phyloP scores from a whole-genome alignment of 2,888 invertebrate genomes.

The Drosophila mimica region DNA sequence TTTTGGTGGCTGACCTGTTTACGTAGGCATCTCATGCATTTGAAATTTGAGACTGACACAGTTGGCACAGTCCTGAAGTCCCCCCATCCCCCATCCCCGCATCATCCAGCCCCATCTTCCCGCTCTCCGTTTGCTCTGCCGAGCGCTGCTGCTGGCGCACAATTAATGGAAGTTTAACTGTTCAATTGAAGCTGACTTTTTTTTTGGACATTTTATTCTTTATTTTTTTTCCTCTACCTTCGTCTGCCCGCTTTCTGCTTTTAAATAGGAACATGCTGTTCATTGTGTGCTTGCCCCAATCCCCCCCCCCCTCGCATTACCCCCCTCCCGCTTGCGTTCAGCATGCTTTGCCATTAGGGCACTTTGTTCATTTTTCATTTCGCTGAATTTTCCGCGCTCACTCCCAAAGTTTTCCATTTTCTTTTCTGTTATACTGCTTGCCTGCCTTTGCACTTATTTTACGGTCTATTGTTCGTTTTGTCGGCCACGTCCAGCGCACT shows the following conservation, averaged over 20 bases:
- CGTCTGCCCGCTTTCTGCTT: constrained; percentile 33
- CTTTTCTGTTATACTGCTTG: constrained; percentile 12
- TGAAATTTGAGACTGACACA: constrained; percentile 75
- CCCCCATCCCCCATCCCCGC: not conserved
- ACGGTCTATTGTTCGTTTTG: constrained; percentile 82
- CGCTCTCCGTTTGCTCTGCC: not conserved
- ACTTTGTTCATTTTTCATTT: constrained; percentile 83
- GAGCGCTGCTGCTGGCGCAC: constrained; percentile 58
- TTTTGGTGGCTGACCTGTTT: constrained; percentile 70
- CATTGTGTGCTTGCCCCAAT: constrained; percentile 43
- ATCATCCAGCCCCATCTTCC: not conserved
- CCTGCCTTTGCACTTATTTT: constrained; percentile 82
- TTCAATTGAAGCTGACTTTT: constrained; percentile 79
- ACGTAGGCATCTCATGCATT: constrained; percentile 69
- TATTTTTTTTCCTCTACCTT: constrained; percentile 18
- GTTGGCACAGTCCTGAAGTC: constrained; percentile 43
- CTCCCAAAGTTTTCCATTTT: constrained; percentile 13
- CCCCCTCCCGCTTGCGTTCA: constrained; percentile 25
- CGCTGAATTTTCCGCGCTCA: constrained; percentile 72
- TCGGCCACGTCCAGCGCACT: constrained; percentile 74
- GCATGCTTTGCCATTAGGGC: constrained; percentile 69
- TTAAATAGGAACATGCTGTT: constrained; percentile 73
- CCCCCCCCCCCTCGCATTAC: not conserved
- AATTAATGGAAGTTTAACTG: constrained; percentile 83
- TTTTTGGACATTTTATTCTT: constrained; percentile 26